These are phyloP conservation scores for Periplaneta americana DNA, from an alignment of 1,140 invertebrate genomes.

Conservation along the genomic window DNA sequence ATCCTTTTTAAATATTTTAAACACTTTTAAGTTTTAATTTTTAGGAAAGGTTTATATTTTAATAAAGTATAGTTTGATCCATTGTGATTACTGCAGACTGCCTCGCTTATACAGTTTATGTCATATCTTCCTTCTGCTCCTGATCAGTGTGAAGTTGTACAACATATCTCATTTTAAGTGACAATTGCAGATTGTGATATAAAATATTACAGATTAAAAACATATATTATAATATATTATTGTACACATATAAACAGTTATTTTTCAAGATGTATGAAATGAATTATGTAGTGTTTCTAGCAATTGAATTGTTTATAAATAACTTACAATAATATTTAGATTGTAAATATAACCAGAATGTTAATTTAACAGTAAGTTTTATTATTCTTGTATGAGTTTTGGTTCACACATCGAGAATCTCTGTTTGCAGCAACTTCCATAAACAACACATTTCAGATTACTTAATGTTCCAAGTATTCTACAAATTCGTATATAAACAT, in stretches of 20 bases:
- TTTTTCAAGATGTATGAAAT: neutral
- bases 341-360: neutral
- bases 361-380: neutral
- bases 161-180: neutral
- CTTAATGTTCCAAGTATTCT: no score
- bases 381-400: neutral
- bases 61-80: no score
- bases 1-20: no score
- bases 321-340: neutral
- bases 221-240: neutral
- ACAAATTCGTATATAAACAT: no score
- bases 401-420: neutral
- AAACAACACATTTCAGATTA: neutral
- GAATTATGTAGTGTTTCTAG: neutral
- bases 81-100: no score
- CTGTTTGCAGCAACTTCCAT: neutral
- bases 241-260: neutral
- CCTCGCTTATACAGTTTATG: neutral
- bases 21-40: no score
- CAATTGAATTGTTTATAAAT: neutral
- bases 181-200: neutral
- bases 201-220: neutral
- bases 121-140: neutral
- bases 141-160: neutral
- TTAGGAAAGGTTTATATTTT: no score